Conservation (phyloP, 2,888 invertebrate species). For the Amitus sp. region DNA sequence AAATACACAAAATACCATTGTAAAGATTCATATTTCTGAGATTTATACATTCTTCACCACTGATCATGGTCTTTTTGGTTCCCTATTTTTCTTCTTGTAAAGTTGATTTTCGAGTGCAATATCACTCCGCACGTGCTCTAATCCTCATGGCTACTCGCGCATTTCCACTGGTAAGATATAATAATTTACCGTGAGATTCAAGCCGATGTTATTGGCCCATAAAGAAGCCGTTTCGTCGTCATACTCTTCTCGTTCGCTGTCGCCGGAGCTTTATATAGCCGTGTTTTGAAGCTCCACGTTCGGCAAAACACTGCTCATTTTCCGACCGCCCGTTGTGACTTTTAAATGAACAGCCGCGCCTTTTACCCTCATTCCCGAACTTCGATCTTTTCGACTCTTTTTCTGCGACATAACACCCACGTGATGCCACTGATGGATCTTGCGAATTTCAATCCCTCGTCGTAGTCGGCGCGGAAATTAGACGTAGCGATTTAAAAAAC, state of each 20-base stretch:
- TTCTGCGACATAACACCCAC: too few relatives aligned
- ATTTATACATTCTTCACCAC: too few relatives aligned
- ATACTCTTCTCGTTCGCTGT: constrained; percentile 40
- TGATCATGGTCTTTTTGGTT: too few relatives aligned
- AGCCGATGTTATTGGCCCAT: constrained; percentile 58
- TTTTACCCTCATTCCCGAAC: constrained; percentile 16
- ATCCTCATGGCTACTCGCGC: constrained; percentile 6
- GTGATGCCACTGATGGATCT: too few relatives aligned
- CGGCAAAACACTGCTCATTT: constrained; percentile 5
- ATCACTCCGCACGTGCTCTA: constrained; percentile 17
- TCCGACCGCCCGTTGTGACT: neutral
- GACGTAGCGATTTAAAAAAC: too few relatives aligned
- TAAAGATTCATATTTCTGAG: too few relatives aligned
- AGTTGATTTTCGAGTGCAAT: too few relatives aligned
- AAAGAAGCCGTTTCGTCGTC: constrained; percentile 51
- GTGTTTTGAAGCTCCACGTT: constrained; percentile 17
- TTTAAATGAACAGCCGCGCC: constrained; percentile 20
- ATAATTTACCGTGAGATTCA: constrained; percentile 61
- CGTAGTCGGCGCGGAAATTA: too few relatives aligned
- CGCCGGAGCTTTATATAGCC: constrained; percentile 27
- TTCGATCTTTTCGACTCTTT: neutral
- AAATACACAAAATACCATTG: too few relatives aligned
- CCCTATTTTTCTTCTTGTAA: too few relatives aligned
- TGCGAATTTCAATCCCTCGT: too few relatives aligned
- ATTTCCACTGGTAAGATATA: constrained; percentile 38